Evolutionary conservation across 2,888 invertebrate genomes (phyloP), one percentile per base, ranked within the genome.

Genomic region (Prosapia bicincta): DNA sequence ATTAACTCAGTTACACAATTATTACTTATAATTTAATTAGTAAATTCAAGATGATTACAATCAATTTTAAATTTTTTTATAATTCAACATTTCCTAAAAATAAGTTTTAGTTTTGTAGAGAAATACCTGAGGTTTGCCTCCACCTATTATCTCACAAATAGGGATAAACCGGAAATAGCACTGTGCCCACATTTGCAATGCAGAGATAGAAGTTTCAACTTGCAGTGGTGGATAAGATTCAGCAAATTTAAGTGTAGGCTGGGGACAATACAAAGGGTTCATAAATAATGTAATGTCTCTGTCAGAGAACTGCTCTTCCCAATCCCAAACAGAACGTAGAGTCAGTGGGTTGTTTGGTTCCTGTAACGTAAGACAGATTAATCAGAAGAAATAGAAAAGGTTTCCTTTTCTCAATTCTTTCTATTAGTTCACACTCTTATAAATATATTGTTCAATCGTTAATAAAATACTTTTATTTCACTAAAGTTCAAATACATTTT

Each of bases 131-230:
- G 81, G 81, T 75, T 80, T 80, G 5, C 83, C 83, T 26, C 82
- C 82, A 25, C 81, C 81, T 10, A 79, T 77, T 78, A 93, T 91
- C 85, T 96, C 95, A 6, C 96, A 88, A 24, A 93, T 91, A 24
- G 92, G 91, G 82, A 96, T 88, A 95, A 96, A 97, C 28, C 97
- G 90, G 83, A 94, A 93, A 86, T 95, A 97, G 86, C 96, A 96
- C 84, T 94, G 95, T 76, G 90, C 87, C 97, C 97, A 97, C 66
- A 97, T 85, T 78, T 92, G 91, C 80, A 93, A 84, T 74, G 87
- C 87, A 3, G 89, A 85, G 91, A 91, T 79, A 85, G 84, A 54
- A 90, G 83, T 75, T 84, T 85, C 79, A 80, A 79, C 70, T 78
- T 78, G 32, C 65, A 80, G 70, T 78, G 77, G 30, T 69, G 78